A percentile compares a stretch with the other conserved stretches of the same genome.
phyloP scores from a whole-genome alignment of 2,797 vertebrate species.

The Sorex maritimensis region DNA sequence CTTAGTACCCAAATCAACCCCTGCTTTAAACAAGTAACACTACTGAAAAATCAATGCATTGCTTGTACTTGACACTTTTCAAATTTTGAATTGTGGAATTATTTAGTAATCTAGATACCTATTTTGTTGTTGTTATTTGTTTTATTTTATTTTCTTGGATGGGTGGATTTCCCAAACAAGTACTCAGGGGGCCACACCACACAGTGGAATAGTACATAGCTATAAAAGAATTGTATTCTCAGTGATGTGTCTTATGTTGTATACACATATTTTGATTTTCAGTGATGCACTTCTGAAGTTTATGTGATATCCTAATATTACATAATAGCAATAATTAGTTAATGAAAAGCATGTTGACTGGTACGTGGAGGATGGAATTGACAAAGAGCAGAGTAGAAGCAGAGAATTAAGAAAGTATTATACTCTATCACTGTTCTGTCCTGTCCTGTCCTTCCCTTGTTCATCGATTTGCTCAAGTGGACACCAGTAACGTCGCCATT shows the following conservation, averaged over 20 bases:
- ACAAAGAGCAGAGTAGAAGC: not conserved
- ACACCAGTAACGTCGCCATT: too few relatives aligned
- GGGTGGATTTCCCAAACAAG: not conserved
- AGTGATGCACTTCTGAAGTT: not conserved
- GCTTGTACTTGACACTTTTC: conserved; percentile 24
- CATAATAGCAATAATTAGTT: not conserved
- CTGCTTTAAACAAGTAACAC: not conserved
- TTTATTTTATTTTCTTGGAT: not conserved
- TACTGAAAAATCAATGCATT: conserved; percentile 32
- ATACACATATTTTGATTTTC: not conserved
- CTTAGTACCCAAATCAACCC: not conserved
- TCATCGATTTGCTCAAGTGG: too few relatives aligned
- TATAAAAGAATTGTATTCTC: not conserved
- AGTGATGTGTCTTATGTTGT: not conserved
- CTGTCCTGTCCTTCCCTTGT: too few relatives aligned
- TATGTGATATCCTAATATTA: not conserved
- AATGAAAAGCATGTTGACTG: not conserved
- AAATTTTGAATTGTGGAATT: conserved; percentile 13
- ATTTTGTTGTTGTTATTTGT: not conserved
- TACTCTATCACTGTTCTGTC: too few relatives aligned
- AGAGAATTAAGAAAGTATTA: not conserved
- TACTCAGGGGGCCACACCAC: not conserved
- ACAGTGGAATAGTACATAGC: not conserved
- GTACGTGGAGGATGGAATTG: not conserved
- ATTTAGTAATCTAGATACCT: not conserved